Percentiles rank a stretch among this genome's conserved stretches.
phyloP scores from a whole-genome alignment of 2,113 vertebrate genomes.

The Oryzias woworae region DNA sequence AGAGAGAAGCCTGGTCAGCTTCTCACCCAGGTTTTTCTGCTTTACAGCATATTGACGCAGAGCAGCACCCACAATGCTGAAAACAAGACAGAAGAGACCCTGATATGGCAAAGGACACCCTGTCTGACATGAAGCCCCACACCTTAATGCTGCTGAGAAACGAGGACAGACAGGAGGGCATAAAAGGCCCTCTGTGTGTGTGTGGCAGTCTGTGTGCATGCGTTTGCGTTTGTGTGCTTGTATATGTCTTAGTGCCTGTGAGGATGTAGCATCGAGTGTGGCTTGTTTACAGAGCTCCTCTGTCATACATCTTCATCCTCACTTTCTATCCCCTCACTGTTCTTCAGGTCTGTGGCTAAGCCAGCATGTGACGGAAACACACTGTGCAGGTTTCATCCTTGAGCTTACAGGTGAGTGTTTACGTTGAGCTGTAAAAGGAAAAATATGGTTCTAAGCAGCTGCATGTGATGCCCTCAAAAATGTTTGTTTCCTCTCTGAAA shows the following conservation, averaged over 20 bases:
- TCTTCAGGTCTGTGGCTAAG: constrained; percentile 65
- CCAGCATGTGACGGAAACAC: constrained; percentile 66
- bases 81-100: constrained; percentile 38
- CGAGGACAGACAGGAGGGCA: constrained; percentile 1
- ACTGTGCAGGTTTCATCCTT: constrained; percentile 63
- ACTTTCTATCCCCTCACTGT: constrained; percentile 65
- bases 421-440: constrained; percentile 1
- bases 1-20: constrained; percentile 45
- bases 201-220: background rate
- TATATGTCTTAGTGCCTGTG: constrained; percentile 5
- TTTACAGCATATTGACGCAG: constrained; percentile 47
- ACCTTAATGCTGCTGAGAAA: constrained; percentile 44
- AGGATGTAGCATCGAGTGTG: constrained; percentile 28
- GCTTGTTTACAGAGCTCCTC: constrained; percentile 67
- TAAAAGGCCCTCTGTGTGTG: background rate
- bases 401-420: constrained; percentile 64
- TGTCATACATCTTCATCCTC: constrained; percentile 67
- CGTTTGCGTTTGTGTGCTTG: background rate
- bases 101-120: constrained; percentile 41
- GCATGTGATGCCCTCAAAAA: constrained; percentile 25
- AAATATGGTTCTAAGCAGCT: constrained; percentile 1
- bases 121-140: constrained; percentile 40
- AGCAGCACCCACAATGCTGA: constrained; percentile 36
- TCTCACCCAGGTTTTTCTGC: constrained; percentile 23
- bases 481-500: constrained; percentile 28